Conservation (phyloP, 1,140 invertebrate species). For the Mactra quadrangularis region DNA sequence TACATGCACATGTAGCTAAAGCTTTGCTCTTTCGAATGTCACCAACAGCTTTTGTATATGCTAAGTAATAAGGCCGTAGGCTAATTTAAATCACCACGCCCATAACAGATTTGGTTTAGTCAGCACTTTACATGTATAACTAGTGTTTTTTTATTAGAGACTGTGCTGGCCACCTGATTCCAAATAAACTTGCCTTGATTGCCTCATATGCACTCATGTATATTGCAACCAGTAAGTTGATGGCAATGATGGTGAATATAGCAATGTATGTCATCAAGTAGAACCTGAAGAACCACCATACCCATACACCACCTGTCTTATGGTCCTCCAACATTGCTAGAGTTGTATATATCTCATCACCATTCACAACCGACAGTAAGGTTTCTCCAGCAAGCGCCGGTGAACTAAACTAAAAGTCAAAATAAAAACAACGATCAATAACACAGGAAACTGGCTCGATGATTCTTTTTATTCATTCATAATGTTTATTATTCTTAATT, state of each 20-base stretch:
- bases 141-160: too few relatives aligned
- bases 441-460: too few relatives aligned
- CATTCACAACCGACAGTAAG: constrained; percentile 15
- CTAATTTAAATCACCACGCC: neutral
- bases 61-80: neutral
- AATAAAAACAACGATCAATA: neutral
- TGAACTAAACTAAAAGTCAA: constrained; percentile 23
- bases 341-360: constrained; percentile 45
- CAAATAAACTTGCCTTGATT: constrained; percentile 17
- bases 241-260: constrained; percentile 13
- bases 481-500: too few relatives aligned
- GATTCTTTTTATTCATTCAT: too few relatives aligned
- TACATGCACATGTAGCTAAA: too few relatives aligned
- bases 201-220: constrained; percentile 30
- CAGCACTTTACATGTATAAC: neutral
- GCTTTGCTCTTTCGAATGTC: too few relatives aligned
- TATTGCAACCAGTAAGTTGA: constrained; percentile 31
- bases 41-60: neutral
- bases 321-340: constrained; percentile 21
- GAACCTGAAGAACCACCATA: constrained; percentile 13
- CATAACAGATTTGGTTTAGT: neutral
- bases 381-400: neutral
- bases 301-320: constrained; percentile 7
- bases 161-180: neutral
- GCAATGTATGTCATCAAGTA: constrained; percentile 7